A percentile compares a stretch with the other conserved stretches of the same genome.
Evolutionary conservation across 1,140 invertebrate species (phyloP).

Genomic region (Hyposmocoma kahamanoa): DNA sequence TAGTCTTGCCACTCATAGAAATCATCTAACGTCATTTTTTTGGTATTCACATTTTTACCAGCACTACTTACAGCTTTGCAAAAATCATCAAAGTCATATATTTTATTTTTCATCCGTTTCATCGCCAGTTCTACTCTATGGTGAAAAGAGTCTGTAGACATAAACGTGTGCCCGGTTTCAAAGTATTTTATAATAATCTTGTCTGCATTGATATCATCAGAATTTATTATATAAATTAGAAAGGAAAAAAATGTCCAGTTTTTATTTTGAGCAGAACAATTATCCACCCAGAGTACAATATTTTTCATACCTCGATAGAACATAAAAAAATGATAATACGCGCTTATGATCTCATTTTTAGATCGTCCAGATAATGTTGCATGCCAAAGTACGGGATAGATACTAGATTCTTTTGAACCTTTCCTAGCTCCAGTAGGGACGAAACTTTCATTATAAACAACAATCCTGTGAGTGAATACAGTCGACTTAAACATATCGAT

Average conservation of each 20-base stretch:
- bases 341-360: too few relatives aligned
- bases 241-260: conserved; percentile 25
- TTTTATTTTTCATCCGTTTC: conserved; percentile 22
- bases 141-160: conserved; percentile 31
- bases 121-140: conserved; percentile 32
- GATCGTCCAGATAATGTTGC: too few relatives aligned
- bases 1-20: too few relatives aligned
- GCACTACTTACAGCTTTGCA: conserved; percentile 4
- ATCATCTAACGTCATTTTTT: conserved; percentile 60
- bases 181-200: conserved; percentile 15
- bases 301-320: conserved; percentile 16
- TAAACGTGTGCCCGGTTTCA: conserved; percentile 12
- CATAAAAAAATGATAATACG: too few relatives aligned
- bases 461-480: too few relatives aligned
- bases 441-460: too few relatives aligned
- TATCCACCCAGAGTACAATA: conserved; percentile 26
- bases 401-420: too few relatives aligned
- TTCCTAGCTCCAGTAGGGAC: too few relatives aligned
- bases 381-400: too few relatives aligned
- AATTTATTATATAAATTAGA: conserved; percentile 14
- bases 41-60: conserved; percentile 27
- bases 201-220: background rate
- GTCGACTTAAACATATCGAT: too few relatives aligned
- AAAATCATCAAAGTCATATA: conserved; percentile 43
- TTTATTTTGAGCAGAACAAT: conserved; percentile 12